Evolutionary conservation across 2,888 invertebrate species (phyloP), one percentile per base, ranked within the genome.

Genomic region (Anagyrus pseudococci): DNA sequence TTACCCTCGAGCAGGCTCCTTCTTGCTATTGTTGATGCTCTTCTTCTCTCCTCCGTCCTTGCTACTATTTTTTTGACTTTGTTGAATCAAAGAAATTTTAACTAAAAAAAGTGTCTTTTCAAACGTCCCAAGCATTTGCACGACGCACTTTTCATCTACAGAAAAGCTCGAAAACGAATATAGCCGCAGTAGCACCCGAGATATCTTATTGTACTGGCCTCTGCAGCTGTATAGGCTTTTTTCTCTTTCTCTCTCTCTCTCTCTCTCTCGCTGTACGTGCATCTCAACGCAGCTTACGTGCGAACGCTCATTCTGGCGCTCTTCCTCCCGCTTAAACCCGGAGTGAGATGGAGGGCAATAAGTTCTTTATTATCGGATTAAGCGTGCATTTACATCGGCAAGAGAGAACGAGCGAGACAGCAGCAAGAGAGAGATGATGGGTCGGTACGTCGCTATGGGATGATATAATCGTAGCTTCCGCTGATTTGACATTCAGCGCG

Each of bases 381-480:
- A 62, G 66, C 58, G 66, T 62, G 41, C 66, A 43, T 62, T 66
- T 66, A 66, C 66, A 66, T 66, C 50, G 58, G 25, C n/a, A n/a
- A n/a, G n/a, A n/a, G 22, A 52, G 52, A 10, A 37, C 29, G 29
- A 4, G 10, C 29, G 10, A 29, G 44, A 43, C 37, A n/a, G n/a
- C n/a, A n/a, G 17, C 48, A 40, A n/a, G 15, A 7, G 13, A 7
- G 22, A 17, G 17, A 25, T 7, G 41, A 23, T n/a, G n/a, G n/a
- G n/a, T n/a, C n/a, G n/a, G 26, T 17, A 20, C 26, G 20, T 44
- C 41, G 46, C 33, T 25, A 54, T 58, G 43, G 64, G 50, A 63
- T 67, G 64, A 61, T 61, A 61, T 67, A 64, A 61, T 64, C 67
- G 64, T 55, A 37, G 54, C 70, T 69, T 71, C 69, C 66, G 68